These are phyloP conservation scores for Catocala sponsa DNA, from an alignment of 2,888 invertebrate genomes.

Conservation along the genomic window DNA sequence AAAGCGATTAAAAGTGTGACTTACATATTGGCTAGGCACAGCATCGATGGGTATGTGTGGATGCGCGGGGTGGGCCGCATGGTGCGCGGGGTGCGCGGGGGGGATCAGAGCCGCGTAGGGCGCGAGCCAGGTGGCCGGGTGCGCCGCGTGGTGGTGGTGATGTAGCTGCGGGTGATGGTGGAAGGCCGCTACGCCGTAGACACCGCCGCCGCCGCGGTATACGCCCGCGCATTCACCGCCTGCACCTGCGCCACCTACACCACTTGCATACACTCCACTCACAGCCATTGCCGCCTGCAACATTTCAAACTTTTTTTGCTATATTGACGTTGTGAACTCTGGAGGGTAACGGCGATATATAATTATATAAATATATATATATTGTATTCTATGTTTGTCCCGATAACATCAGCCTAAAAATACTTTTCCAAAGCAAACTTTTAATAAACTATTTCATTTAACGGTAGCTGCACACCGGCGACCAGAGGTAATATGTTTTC, in stretches of 20 bases:
- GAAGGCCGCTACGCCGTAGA: conserved; percentile 83
- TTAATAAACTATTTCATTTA: too few relatives aligned
- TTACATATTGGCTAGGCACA: conserved; percentile 86
- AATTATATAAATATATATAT: not conserved
- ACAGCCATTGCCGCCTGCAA: conserved; percentile 80
- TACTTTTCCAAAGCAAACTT: too few relatives aligned
- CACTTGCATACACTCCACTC: conserved; percentile 79
- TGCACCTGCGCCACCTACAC: conserved; percentile 71
- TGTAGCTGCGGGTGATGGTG: conserved; percentile 81
- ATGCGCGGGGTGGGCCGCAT: conserved; percentile 76
- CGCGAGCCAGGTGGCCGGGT: conserved; percentile 81
- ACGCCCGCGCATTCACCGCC: conserved; percentile 79
- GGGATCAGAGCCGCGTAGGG: conserved; percentile 82
- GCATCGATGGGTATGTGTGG: conserved; percentile 83
- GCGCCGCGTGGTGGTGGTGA: conserved; percentile 80
- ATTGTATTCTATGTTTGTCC: too few relatives aligned
- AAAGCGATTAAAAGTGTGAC: conserved; percentile 47
- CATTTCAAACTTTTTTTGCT: conserved; percentile 30
- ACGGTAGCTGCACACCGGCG: too few relatives aligned
- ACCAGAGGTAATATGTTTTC: too few relatives aligned
- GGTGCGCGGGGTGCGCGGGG: conserved; percentile 75
- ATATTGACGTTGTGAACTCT: conserved; percentile 18
- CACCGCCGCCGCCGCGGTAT: conserved; percentile 79
- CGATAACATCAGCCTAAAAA: too few relatives aligned
- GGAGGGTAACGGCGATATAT: not conserved